Base-by-base conservation (phyloP, 2,888 invertebrate genomes). In the Kuschelorhynchus macadamiae region DNA sequence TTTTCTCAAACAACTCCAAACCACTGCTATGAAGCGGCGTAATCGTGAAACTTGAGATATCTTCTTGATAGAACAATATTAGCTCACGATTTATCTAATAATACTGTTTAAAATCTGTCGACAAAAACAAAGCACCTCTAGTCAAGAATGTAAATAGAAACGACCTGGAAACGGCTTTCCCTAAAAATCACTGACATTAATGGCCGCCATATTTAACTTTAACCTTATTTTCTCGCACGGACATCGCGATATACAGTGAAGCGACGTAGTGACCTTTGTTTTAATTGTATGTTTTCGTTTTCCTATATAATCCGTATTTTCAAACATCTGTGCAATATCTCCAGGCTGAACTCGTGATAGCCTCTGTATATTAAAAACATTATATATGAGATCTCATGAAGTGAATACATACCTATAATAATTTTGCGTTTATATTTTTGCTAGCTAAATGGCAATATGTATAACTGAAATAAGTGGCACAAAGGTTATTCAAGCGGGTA, bases 181-280 rank as follows among this genome's bases (percentile, higher is more conserved):
- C 18, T 20, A 65, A 59, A 65, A 65, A 59, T 44, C 14, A 33
- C 21, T 30, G 57, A 50, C 57, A 50, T 25, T 57, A 65, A 57
- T 41, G 65, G 65, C 57, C 57, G 57, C 65, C 25, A 65, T 65
- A 65, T 65, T 57, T 65, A 65, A 59, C 65, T 65, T 59, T 65
- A 33, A 65, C 65, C 65, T 65, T 65, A 52, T 65, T 65, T 64
- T 30, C 52, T 16, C 25, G 33, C 50, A 59, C 52, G 59, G 65
- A 41, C 57, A 17, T 42, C 20, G 64, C 32, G 49, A 56, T 56
- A 56, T 64, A 30, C 41, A 56, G 49, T 30, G 49, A 47, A 53
- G 39, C 56, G 64, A 50, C 46, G 42, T 17, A 30, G 11, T 46
- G 53, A 62, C 63, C 57, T 64, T 57, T 56, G 64, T 64, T 64